These are phyloP conservation scores for Synergus laeviventris DNA, from an alignment of 2,888 invertebrate genomes.

Conservation along the genomic window DNA sequence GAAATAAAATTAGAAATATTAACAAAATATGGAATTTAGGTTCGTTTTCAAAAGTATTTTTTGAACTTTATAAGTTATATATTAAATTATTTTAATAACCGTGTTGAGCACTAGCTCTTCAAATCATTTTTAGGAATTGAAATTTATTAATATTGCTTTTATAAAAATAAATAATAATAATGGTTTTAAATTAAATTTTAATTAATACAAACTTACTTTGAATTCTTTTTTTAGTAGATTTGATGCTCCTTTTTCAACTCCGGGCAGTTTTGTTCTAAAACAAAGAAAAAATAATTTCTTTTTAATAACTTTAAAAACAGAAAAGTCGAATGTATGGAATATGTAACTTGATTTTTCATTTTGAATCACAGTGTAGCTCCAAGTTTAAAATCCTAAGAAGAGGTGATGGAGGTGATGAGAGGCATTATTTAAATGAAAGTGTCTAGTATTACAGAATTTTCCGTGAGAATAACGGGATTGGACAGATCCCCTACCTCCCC, in stretches of 20 bases:
- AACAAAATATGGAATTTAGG: background rate
- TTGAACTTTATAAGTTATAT: too few species aligned
- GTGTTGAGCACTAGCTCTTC: too few species aligned
- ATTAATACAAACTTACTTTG: conserved; percentile 55
- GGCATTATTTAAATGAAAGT: conserved; percentile 54
- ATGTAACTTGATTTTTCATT: background rate
- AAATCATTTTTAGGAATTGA: too few species aligned
- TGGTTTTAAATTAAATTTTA: conserved; percentile 13
- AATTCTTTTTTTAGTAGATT: conserved; percentile 55
- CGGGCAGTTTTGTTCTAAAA: conserved; percentile 61
- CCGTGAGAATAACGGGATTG: too few species aligned
- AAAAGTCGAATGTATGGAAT: background rate
- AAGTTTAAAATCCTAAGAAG: background rate
- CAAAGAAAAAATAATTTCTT: conserved; percentile 44
- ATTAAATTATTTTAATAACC: too few species aligned
- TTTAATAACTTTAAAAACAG: background rate
- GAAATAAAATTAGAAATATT: background rate
- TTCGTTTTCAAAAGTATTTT: background rate
- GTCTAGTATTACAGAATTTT: too few species aligned
- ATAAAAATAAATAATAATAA: background rate
- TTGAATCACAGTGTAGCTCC: background rate
- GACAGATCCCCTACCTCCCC: too few species aligned
- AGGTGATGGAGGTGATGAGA: conserved; percentile 70
- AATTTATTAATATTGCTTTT: background rate
- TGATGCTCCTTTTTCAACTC: conserved; percentile 54